Evolutionary conservation across 2,888 invertebrate genomes (phyloP), one percentile per base, ranked within the genome.

Genomic region (Craniophora ligustri): DNA sequence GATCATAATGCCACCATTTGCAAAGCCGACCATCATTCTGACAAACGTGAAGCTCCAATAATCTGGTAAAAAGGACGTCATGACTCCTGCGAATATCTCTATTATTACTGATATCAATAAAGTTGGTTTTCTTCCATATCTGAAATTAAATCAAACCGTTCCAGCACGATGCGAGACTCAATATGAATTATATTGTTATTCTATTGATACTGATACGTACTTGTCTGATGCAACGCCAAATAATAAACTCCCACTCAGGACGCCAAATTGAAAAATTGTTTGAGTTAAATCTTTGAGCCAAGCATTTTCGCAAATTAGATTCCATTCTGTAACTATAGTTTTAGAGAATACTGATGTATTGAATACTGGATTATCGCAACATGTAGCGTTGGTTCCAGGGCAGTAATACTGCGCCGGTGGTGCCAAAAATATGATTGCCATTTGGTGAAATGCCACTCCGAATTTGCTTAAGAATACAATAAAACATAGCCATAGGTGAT

Each of bases 1-100:
- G 11, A 96, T 95, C 96, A 96, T 95, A 0, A 96, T 95, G 13
- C 97, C 97, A 26, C 97, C 97, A 1, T 96, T 96, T n/a, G 96
- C 95, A 42, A 95, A 85, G 0, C 96, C 97, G 21, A 95, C 93
- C 15, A 96, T 74, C 82, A 96, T 95, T 76, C 97, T 76, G 40
- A 95, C 87, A 0, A 96, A 59, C 16, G 96, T 94, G 78, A 97
- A 96, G 72, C 87, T 86, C 92, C 93, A 93, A 68, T 74, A 92
- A 62, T 95, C 95, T 1, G 97, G 96, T 1, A 96, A 94, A 62
- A 96, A 91, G 0, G 96, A 95, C 32, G 96, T 95, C 13, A 94
- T 92, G 3, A 96, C 88, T 21, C 97, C 97, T 18, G 95, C 88
- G 30, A 95, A 84, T 15, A 96, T 90, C 90, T 97, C 96, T 49